Percentiles rank a stretch among this genome's conserved stretches.
These are phyloP conservation scores for Caenorhabditis remanei DNA, from an alignment of 1,140 invertebrate genomes.

Conservation along the genomic window DNA sequence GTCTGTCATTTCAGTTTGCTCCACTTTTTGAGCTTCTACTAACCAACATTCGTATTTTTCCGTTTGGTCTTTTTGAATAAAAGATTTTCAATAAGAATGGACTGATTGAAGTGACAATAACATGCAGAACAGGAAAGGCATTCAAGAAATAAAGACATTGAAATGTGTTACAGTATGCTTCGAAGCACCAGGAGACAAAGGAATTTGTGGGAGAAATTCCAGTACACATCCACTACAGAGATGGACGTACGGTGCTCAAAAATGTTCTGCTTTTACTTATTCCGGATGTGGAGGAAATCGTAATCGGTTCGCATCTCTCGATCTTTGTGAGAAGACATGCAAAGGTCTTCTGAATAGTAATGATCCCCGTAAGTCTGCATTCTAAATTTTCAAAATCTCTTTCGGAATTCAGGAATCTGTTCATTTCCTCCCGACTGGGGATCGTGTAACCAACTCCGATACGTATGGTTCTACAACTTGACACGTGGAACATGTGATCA, in stretches of 20 bases:
- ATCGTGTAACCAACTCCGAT: conserved; percentile 71
- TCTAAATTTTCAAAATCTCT: neutral
- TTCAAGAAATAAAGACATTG: neutral
- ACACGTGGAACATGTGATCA: conserved; percentile 72
- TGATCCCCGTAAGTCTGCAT: conserved; percentile 65
- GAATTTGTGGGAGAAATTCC: conserved; percentile 64
- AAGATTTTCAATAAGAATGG: neutral
- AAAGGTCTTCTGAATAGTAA: conserved; percentile 64
- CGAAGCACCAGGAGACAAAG: conserved; percentile 57
- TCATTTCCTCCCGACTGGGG: conserved; percentile 73
- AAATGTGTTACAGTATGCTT: conserved; percentile 68
- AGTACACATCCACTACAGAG: conserved; percentile 68
- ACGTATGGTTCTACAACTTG: conserved; percentile 75
- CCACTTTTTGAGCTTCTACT: conserved; percentile 35
- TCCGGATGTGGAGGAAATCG: conserved; percentile 79
- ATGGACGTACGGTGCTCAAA: conserved; percentile 77
- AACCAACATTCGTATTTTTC: neutral
- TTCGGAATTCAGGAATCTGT: conserved; percentile 68
- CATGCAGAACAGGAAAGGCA: neutral
- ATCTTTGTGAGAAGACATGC: conserved; percentile 67
- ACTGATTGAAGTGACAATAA: conserved; percentile 19
- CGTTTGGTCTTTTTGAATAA: conserved; percentile 19
- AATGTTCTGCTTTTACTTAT: conserved; percentile 78
- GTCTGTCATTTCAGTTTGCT: conserved; percentile 52
- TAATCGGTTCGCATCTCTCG: conserved; percentile 76